phyloP scores from a whole-genome alignment of 2,888 invertebrate species.

The Leptinotarsa rubiginosa region DNA sequence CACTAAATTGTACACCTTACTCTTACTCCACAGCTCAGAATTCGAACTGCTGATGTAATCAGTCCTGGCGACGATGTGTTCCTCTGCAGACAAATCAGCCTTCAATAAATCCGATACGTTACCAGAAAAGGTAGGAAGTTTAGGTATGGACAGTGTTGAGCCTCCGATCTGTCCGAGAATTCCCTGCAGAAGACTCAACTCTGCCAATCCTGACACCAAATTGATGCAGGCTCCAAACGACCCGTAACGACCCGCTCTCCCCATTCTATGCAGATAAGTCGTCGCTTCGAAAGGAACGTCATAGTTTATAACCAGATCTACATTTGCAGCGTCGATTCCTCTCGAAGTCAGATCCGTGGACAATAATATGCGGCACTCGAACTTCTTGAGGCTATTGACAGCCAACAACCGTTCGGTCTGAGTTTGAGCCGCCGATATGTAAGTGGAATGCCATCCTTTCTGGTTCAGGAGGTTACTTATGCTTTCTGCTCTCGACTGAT shows the following conservation, averaged over 20 bases:
- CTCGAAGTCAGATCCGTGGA: constrained; percentile 93
- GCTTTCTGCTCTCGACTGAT: constrained; percentile 85
- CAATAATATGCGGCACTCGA: constrained; percentile 85
- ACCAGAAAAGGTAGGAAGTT: constrained; percentile 64
- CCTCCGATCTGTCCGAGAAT: constrained; percentile 73
- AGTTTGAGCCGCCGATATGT: constrained; percentile 82
- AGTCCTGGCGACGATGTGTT: constrained; percentile 53
- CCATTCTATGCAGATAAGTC: constrained; percentile 94
- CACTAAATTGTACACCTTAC: constrained; percentile 42
- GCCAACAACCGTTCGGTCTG: constrained; percentile 83
- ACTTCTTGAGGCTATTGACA: constrained; percentile 81
- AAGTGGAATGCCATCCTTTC: constrained; percentile 82
- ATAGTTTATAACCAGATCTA: constrained; percentile 93
- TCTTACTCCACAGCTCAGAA: constrained; percentile 29
- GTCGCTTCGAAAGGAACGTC: constrained; percentile 84
- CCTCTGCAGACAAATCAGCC: constrained; percentile 52
- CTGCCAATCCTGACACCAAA: constrained; percentile 76
- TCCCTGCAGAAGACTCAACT: constrained; percentile 71
- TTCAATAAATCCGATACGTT: constrained; percentile 57
- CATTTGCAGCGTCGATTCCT: constrained; percentile 93
- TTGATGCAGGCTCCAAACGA: constrained; percentile 84
- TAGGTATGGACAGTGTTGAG: constrained; percentile 67
- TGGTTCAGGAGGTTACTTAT: constrained; percentile 78
- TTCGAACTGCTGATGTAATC: constrained; percentile 24
- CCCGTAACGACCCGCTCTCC: constrained; percentile 94